Evolutionary conservation across 2,797 vertebrate genomes (phyloP), one percentile per base, ranked within the genome.

Genomic region (Hoplostethus mediterraneus): DNA sequence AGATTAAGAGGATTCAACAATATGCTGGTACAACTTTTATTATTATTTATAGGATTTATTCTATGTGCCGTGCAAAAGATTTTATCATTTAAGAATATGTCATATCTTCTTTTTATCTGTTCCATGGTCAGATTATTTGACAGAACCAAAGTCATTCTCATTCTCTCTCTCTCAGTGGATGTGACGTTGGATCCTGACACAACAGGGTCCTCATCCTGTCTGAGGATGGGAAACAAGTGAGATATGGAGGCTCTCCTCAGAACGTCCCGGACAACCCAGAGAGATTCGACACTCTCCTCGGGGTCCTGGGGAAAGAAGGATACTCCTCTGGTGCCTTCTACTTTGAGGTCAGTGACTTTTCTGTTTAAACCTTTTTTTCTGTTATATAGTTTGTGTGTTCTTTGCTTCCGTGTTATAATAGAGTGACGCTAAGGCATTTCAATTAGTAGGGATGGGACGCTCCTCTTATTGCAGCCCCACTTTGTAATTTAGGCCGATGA

Each of bases 1-100:
- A 78, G 63, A 44, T 82, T 13, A 49, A 44, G 25, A 56, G 52
- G 17, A 55, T 78, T 45, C 57, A 67, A 17, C 40, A 51, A 45
- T 75, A 71, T 53, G 71, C 75, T 71, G 80, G 75, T 82, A 47
- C 31, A n/a, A 17, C 51, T 47, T 49, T 16, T 3, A 9, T 48
- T 10, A 56, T 25, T 6, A 10, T 31, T 67, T 44, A 48, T n/a
- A 51, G 31, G n/a, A n/a, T n/a, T n/a, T n/a, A n/a, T n/a, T n/a
- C n/a, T n/a, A n/a, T n/a, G n/a, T n/a, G n/a, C n/a, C n/a, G n/a
- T n/a, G n/a, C n/a, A n/a, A n/a, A n/a, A n/a, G n/a, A n/a, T 33
- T 6, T 33, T 33, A 33, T 33, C 31, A 33, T 33, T 33, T 3
- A 33, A 4, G 31, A 33, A 33, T 33, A 33, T 6, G 6, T 33